Conservation (phyloP, 23 tunicate genomes). For the Trididemnum miniatum region DNA sequence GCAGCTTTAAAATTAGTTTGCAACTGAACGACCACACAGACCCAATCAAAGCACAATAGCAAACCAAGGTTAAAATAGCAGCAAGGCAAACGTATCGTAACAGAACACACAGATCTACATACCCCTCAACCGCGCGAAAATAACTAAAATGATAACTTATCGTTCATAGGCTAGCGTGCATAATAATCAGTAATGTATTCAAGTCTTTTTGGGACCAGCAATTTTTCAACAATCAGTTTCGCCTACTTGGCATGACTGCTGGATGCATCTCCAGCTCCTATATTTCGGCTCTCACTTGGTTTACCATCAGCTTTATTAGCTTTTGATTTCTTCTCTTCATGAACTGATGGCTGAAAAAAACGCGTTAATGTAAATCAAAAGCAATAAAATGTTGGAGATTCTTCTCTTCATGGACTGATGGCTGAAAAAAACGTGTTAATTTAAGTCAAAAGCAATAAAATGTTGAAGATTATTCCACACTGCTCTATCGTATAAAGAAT, state of each 20-base stretch:
- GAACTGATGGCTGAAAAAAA: background rate
- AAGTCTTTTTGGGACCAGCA: too few species aligned
- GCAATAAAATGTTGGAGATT: too few species aligned
- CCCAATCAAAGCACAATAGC: too few species aligned
- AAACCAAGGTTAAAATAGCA: too few species aligned
- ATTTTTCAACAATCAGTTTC: too few species aligned
- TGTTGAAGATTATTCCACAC: too few species aligned
- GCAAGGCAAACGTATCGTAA: background rate
- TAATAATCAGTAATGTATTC: too few species aligned
- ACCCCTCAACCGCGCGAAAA: constrained; percentile 6
- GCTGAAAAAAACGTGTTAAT: background rate
- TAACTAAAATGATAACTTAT: background rate
- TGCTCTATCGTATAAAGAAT: too few species aligned
- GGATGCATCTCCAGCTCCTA: background rate
- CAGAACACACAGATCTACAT: background rate
- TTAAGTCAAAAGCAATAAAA: too few species aligned
- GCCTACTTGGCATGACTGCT: background rate
- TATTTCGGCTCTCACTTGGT: background rate
- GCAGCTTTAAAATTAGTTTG: too few species aligned
- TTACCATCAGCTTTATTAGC: background rate
- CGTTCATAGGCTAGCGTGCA: constrained; percentile 2
- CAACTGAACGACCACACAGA: too few species aligned
- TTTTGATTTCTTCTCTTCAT: background rate
- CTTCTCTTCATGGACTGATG: background rate
- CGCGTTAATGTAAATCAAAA: background rate